Conservation (phyloP, 2,797 vertebrate species). For the Sitta carolinensis region DNA sequence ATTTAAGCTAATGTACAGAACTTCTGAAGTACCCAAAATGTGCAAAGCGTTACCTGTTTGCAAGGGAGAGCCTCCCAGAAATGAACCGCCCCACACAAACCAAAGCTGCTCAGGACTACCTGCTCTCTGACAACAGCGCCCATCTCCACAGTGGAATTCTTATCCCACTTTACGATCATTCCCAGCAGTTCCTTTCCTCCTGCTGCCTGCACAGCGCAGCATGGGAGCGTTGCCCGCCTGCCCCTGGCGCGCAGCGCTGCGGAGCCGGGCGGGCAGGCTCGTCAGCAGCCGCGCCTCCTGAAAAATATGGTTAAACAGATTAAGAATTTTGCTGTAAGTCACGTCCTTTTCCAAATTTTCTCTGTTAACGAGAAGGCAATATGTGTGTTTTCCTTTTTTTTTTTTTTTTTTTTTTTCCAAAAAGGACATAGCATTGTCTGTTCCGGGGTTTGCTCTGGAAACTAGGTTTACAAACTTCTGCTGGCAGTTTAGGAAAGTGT, state of each 20-base stretch:
- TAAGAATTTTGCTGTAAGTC: not conserved
- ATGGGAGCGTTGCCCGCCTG: no score
- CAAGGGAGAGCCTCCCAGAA: not conserved
- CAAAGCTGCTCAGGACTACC: not conserved
- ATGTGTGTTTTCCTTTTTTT: not conserved
- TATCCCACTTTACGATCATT: not conserved
- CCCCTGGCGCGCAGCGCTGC: no score
- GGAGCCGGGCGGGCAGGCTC: no score
- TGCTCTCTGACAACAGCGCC: not conserved
- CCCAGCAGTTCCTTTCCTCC: not conserved
- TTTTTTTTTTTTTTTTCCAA: not conserved
- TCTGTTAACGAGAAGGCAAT: not conserved
- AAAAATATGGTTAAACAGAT: not conserved
- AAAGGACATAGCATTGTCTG: not conserved
- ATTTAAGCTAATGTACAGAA: not conserved
- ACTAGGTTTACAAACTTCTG: slow-evolving; percentile 15
- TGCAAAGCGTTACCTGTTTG: not conserved
- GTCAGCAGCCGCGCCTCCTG: no score
- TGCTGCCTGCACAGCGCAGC: not conserved
- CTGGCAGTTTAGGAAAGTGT: slow-evolving; percentile 4
- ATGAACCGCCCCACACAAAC: not conserved
- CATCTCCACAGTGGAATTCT: not conserved
- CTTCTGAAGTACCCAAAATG: not conserved
- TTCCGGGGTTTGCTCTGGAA: not conserved
- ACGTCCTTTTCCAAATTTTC: not conserved